phyloP scores from a whole-genome alignment of 53 echinoderm and acorn worm species.

The Holothuria leucospilota region DNA sequence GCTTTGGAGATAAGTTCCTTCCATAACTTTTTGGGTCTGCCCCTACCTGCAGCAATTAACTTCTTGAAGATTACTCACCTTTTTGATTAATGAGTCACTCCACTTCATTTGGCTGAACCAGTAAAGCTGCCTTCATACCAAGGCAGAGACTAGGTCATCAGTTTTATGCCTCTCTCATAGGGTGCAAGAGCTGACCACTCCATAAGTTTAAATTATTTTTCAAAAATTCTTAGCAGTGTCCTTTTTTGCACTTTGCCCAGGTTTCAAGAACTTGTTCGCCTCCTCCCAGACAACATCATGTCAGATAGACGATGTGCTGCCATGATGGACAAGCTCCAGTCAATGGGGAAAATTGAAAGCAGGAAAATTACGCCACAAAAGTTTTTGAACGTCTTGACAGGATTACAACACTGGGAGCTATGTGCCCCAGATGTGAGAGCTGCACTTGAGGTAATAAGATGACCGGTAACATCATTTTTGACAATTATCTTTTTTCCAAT shows the following conservation, averaged over 20 bases:
- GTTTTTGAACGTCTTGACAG: conserved; percentile 83
- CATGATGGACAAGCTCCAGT: conserved; percentile 87
- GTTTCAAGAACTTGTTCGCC: conserved; percentile 87
- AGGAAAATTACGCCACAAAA: conserved; percentile 96
- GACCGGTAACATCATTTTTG: neutral
- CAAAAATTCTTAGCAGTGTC: too few species aligned
- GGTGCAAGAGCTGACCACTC: too few species aligned
- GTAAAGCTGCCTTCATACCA: too few species aligned
- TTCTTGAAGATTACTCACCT: too few species aligned
- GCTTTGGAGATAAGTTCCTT: too few species aligned
- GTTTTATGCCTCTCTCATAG: too few species aligned
- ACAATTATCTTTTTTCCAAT: neutral
- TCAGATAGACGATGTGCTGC: conserved; percentile 78
- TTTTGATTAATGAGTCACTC: too few species aligned
- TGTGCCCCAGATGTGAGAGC: conserved; percentile 97
- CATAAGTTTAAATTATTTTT: too few species aligned
- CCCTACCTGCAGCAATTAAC: too few species aligned
- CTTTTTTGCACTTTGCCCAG: conserved; percentile 29
- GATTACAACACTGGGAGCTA: conserved; percentile 90
- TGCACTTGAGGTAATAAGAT: conserved; percentile 84
- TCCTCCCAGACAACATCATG: conserved; percentile 77
- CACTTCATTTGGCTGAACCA: too few species aligned
- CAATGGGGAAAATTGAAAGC: conserved; percentile 94
- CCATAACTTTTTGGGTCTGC: too few species aligned
- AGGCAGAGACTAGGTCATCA: too few species aligned